Evolutionary conservation across 2,888 invertebrate species (phyloP).

Genomic region (Sinopyrophorus schimmeli): DNA sequence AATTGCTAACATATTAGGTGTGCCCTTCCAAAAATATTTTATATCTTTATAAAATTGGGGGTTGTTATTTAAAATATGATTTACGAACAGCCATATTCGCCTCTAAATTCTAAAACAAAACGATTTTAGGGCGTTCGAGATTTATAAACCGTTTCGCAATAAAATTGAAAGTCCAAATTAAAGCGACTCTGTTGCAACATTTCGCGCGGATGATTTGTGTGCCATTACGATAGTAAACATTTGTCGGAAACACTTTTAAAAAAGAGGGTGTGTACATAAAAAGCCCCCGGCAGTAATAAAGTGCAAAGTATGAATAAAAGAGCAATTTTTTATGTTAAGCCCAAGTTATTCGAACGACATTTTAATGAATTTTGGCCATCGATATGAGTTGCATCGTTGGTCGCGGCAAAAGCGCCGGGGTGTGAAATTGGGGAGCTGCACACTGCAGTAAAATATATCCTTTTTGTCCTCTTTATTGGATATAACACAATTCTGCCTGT

Average conservation of each 20-base stretch:
- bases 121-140: too few relatives aligned
- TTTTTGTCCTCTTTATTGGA: conserved; percentile 43
- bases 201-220: too few relatives aligned
- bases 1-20: too few relatives aligned
- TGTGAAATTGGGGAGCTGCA: conserved; percentile 54
- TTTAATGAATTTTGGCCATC: conserved; percentile 53
- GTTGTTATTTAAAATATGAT: too few relatives aligned
- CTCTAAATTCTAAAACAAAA: too few relatives aligned
- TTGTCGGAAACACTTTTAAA: conserved; percentile 16
- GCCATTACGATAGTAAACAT: conserved; percentile 11
- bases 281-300: conserved; percentile 21
- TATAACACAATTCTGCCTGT: conserved; percentile 45
- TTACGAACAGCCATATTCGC: too few relatives aligned
- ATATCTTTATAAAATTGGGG: too few relatives aligned
- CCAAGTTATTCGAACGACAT: conserved; percentile 37
- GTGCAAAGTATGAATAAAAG: conserved; percentile 28
- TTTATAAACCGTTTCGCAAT: too few relatives aligned
- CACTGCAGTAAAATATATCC: conserved; percentile 49
- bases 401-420: conserved; percentile 47
- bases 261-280: conserved; percentile 12
- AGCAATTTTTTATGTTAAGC: conserved; percentile 29
- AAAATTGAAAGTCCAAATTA: too few relatives aligned
- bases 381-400: conserved; percentile 51
- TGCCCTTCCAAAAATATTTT: too few relatives aligned
- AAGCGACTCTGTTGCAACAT: too few relatives aligned